A percentile compares a stretch with the other conserved stretches of the same genome.
phyloP scores from a whole-genome alignment of 2,113 vertebrate species.

The Rissa tridactyla region DNA sequence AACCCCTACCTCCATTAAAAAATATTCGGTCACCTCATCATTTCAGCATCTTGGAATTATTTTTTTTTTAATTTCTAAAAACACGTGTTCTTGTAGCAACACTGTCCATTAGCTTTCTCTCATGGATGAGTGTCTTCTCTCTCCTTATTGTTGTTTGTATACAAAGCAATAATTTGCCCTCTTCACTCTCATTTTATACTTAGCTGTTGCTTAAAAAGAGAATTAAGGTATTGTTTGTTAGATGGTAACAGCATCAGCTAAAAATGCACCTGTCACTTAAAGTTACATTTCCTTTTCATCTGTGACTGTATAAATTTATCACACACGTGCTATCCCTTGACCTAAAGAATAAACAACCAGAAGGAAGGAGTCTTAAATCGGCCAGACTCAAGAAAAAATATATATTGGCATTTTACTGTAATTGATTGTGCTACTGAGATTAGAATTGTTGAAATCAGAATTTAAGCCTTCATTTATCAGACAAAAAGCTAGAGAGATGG shows the following conservation, averaged over 20 bases:
- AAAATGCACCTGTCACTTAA: background rate
- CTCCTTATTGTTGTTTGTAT: background rate
- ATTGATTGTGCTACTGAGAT: conserved; percentile 60
- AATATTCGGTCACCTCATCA: background rate
- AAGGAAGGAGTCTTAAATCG: conserved; percentile 5
- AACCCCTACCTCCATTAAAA: background rate
- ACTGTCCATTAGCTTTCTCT: background rate
- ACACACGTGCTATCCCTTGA: background rate
- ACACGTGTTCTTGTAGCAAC: background rate
- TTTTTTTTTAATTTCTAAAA: background rate
- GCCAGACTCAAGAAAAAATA: background rate
- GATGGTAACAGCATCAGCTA: background rate
- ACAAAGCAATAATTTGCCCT: background rate
- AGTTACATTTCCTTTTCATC: background rate
- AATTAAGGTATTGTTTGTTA: background rate
- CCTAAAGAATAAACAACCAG: conserved; percentile 26
- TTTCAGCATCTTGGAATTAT: too few relatives aligned
- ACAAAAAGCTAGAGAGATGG: conserved; percentile 47
- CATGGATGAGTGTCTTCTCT: background rate
- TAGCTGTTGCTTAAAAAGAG: background rate
- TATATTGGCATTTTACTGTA: conserved; percentile 54
- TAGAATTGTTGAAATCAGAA: conserved; percentile 68
- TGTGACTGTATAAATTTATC: background rate
- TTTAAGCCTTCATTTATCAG: conserved; percentile 65
- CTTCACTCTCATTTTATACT: background rate